Evolutionary conservation across 2,113 vertebrate species (phyloP).

Genomic region (Rostratula benghalensis): DNA sequence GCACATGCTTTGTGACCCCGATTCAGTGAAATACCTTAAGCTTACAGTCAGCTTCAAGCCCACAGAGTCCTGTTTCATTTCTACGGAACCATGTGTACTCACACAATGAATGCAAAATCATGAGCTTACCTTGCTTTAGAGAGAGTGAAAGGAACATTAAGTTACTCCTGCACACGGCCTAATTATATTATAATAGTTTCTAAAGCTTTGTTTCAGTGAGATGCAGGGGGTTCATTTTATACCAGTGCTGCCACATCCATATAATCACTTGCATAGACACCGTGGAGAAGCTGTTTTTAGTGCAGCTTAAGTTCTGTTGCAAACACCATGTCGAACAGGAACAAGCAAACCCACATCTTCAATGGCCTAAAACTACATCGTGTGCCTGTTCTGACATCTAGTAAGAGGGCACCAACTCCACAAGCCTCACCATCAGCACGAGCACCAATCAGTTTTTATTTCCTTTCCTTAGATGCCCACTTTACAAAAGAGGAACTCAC

Average conservation of each 20-base stretch:
- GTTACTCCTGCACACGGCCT: not conserved
- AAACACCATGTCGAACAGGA: not conserved
- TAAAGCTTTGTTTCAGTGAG: not conserved
- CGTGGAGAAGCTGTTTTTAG: not conserved
- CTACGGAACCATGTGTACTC: fast-evolving
- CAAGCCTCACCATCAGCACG: fast-evolving
- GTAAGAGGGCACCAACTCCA: not conserved
- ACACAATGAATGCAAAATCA: not conserved
- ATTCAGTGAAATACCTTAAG: not conserved
- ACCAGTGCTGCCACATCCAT: not conserved
- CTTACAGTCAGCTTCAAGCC: not conserved
- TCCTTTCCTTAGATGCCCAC: not conserved
- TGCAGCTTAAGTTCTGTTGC: not conserved
- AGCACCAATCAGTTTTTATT: not conserved
- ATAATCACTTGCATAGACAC: not conserved
- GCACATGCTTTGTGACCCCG: not conserved
- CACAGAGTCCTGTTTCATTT: not conserved
- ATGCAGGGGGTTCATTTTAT: not conserved
- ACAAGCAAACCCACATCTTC: not conserved
- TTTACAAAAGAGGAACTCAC: not conserved
- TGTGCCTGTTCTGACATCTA: not conserved
- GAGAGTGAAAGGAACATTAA: not conserved
- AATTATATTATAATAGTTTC: not conserved
- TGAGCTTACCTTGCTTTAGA: not conserved
- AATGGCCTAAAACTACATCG: fast-evolving